These are phyloP conservation scores for Odontophorus gujanensis DNA, from an alignment of 2,113 vertebrate genomes.

Conservation along the genomic window DNA sequence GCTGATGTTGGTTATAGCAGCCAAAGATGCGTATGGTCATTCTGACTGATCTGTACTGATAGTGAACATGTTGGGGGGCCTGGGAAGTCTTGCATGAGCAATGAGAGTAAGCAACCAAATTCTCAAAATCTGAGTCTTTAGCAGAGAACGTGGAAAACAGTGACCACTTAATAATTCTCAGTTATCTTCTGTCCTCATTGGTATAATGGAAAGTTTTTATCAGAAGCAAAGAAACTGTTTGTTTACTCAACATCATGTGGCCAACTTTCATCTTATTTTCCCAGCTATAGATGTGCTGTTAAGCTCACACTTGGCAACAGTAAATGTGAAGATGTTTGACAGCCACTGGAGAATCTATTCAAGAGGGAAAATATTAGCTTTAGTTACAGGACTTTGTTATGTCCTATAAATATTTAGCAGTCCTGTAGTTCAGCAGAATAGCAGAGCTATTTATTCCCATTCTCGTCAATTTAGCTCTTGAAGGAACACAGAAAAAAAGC, in stretches of 20 bases:
- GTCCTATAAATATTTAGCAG: conserved; percentile 43
- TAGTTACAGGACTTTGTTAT: conserved; percentile 24
- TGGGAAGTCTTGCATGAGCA: background rate
- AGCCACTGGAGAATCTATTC: conserved; percentile 46
- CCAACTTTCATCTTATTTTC: conserved; percentile 53
- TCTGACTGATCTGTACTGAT: background rate
- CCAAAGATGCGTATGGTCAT: background rate
- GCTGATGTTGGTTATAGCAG: background rate
- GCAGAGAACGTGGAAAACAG: conserved; percentile 17
- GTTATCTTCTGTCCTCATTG: background rate
- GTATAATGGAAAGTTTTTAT: conserved; percentile 20
- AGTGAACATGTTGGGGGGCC: background rate
- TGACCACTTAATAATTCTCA: background rate
- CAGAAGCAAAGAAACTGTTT: conserved; percentile 34
- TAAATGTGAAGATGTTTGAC: conserved; percentile 57
- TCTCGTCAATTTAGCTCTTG: conserved; percentile 39
- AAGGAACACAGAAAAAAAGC: background rate
- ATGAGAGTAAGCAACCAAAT: background rate
- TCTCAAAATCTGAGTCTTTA: conserved; percentile 28
- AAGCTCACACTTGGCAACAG: conserved; percentile 36
- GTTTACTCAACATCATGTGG: conserved; percentile 12
- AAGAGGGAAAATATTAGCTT: conserved; percentile 53
- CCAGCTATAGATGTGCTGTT: conserved; percentile 26
- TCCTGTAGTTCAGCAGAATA: conserved; percentile 40
- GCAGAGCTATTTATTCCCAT: conserved; percentile 44